Conservation (phyloP, 1,140 invertebrate genomes). For the Rhynchophorus ferrugineus region DNA sequence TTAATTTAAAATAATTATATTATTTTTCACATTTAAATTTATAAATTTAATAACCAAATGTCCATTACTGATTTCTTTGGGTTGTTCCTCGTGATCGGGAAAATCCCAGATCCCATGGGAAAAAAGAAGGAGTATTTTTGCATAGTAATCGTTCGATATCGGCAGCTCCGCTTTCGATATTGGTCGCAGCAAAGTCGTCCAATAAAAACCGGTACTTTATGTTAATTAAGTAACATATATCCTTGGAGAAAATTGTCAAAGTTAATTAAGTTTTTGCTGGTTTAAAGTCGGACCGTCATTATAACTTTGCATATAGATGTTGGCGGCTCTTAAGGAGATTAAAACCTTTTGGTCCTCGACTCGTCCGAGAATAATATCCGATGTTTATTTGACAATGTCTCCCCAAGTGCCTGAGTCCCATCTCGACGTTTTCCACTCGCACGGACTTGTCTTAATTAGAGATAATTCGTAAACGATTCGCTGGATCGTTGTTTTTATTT, state of each 20-base stretch:
- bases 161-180: neutral
- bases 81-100: too few species aligned
- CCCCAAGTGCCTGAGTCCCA: too few species aligned
- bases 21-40: too few species aligned
- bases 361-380: neutral
- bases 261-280: constrained; percentile 19
- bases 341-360: too few species aligned
- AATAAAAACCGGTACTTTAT: constrained; percentile 22
- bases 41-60: too few species aligned
- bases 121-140: too few species aligned
- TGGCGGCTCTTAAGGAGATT: neutral
- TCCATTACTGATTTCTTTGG: too few species aligned
- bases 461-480: too few species aligned
- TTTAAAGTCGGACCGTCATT: neutral
- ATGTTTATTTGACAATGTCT: neutral
- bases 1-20: too few species aligned
- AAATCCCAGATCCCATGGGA: constrained; percentile 6
- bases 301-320: neutral
- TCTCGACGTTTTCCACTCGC: too few species aligned
- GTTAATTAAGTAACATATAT: constrained; percentile 21
- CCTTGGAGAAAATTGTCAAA: constrained; percentile 13
- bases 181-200: constrained; percentile 7
- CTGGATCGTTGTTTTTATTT: too few species aligned
- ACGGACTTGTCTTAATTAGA: too few species aligned
- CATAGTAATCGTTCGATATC: constrained; percentile 13